Evolutionary conservation across 2,797 vertebrate species (phyloP).

Genomic region (Acanthornis magna): DNA sequence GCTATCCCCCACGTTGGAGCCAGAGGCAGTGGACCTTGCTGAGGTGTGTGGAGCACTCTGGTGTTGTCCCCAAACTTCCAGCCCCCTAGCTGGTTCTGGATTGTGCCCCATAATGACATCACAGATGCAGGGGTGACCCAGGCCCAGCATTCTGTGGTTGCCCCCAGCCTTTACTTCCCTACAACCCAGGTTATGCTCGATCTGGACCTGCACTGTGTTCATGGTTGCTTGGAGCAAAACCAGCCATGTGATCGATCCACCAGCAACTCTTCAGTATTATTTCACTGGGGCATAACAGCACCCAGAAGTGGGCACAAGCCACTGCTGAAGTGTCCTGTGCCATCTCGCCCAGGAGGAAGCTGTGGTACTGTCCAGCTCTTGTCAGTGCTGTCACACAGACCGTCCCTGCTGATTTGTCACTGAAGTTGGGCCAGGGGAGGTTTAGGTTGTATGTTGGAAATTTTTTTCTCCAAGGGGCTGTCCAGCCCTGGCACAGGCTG

Average conservation of each 20-base stretch:
- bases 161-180: not conserved
- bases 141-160: not conserved
- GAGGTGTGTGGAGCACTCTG: not conserved
- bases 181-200: fast-evolving
- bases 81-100: not conserved
- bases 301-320: not conserved
- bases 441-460: not conserved
- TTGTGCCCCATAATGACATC: not conserved
- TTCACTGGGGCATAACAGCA: not conserved
- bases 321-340: not conserved
- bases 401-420: too few relatives aligned
- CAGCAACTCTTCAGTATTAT: not conserved
- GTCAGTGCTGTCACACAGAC: not conserved
- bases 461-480: not conserved
- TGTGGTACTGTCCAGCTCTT: not conserved
- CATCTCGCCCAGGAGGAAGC: not conserved
- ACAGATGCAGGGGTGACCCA: not conserved
- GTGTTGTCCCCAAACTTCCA: not conserved
- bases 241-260: not conserved
- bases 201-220: fast-evolving
- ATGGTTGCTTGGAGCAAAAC: not conserved
- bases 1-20: constrained; percentile 42
- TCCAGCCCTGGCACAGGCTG: not conserved
- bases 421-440: not conserved
- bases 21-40: constrained; percentile 13